Conservation (phyloP, 2,797 vertebrate species). For the Cyprinodon diabolis region DNA sequence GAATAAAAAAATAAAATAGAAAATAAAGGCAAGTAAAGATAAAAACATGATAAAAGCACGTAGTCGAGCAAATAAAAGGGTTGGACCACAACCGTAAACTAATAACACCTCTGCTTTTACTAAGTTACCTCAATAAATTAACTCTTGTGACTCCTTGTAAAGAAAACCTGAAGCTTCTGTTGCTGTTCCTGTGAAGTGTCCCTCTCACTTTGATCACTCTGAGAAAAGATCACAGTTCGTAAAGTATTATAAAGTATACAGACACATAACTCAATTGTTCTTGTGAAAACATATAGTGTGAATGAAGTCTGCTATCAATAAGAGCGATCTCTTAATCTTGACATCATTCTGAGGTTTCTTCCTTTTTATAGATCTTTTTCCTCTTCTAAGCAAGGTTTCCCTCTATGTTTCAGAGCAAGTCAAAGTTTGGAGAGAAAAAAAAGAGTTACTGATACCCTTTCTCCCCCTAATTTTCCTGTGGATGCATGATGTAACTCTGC, state of each 20-base stretch:
- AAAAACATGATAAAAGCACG: too few species aligned
- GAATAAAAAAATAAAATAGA: too few species aligned
- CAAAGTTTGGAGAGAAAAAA: slow-evolving; percentile 7
- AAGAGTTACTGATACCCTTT: background rate
- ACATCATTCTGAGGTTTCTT: slow-evolving; percentile 10
- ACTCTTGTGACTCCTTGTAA: slow-evolving; percentile 27
- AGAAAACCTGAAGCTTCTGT: slow-evolving; percentile 24
- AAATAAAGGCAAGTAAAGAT: too few species aligned
- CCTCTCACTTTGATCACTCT: slow-evolving; percentile 18
- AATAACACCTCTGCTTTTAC: too few species aligned
- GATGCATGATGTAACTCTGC: background rate
- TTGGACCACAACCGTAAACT: too few species aligned
- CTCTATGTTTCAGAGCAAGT: slow-evolving; percentile 23
- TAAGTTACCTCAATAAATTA: slow-evolving; percentile 10
- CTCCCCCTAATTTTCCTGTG: rapidly evolving
- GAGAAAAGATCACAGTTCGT: background rate
- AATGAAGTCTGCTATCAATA: background rate
- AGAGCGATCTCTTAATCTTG: slow-evolving; percentile 1
- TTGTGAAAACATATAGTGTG: slow-evolving; percentile 6
- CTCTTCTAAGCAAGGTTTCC: slow-evolving; percentile 30
- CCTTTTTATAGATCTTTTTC: slow-evolving; percentile 15
- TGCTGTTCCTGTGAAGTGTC: slow-evolving; percentile 34
- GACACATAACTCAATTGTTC: background rate
- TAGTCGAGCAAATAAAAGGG: too few species aligned
- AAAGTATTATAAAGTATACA: background rate